Evolutionary conservation across 2,113 vertebrate species (phyloP).

Genomic region (Morone saxatilis): DNA sequence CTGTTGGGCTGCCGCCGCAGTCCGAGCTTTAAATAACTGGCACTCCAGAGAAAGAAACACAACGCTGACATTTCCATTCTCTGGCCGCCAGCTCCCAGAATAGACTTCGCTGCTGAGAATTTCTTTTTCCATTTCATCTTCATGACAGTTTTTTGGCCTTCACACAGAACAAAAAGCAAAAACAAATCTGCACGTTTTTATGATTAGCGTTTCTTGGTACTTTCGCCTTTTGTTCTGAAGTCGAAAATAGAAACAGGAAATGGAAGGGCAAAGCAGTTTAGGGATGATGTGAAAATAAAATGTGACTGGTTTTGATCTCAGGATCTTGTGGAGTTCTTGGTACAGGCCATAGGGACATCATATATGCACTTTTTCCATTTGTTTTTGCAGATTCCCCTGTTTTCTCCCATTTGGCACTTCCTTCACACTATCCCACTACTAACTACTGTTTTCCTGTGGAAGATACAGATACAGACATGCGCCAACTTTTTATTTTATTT

Average conservation of each 20-base stretch:
- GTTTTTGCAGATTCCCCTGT: constrained; percentile 1
- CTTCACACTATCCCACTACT: no score
- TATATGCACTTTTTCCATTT: neutral
- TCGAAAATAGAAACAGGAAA: constrained; percentile 53
- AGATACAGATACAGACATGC: neutral
- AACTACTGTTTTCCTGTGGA: neutral
- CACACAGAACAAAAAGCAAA: constrained; percentile 4
- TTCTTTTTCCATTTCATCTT: constrained; percentile 28
- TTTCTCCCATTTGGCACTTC: neutral
- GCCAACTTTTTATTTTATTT: neutral
- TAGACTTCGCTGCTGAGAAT: constrained; percentile 50
- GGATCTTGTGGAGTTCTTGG: constrained; percentile 36
- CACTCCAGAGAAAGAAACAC: constrained; percentile 30
- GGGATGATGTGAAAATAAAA: constrained; percentile 38
- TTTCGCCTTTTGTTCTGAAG: constrained; percentile 17
- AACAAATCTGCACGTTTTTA: constrained; percentile 26
- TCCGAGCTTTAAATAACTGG: constrained; percentile 55
- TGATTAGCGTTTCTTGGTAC: constrained; percentile 17
- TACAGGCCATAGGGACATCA: neutral
- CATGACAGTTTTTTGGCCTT: constrained; percentile 45
- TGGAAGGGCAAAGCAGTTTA: neutral
- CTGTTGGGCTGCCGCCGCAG: neutral
- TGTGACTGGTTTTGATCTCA: constrained; percentile 26
- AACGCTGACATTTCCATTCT: constrained; percentile 55
- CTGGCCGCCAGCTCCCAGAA: constrained; percentile 52